A percentile compares a stretch with the other conserved stretches of the same genome.
Conservation (phyloP, 2,113 vertebrate genomes). For the Sorex fumeus region DNA sequence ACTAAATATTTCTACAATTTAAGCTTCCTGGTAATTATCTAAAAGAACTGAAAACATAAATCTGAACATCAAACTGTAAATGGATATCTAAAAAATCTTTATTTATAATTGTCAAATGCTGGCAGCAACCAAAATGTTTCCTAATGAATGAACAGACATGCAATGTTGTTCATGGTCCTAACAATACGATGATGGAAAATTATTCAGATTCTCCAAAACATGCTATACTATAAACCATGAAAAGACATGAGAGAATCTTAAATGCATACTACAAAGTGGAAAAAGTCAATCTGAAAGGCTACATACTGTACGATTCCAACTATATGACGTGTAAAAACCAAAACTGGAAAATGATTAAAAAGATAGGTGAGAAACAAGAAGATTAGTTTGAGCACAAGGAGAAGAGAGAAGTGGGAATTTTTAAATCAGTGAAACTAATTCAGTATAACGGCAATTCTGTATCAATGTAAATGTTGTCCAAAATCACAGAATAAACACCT, state of each 20-base stretch:
- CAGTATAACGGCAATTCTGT: background rate
- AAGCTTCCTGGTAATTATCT: background rate
- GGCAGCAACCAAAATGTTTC: constrained; percentile 7
- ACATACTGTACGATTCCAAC: background rate
- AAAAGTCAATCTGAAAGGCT: background rate
- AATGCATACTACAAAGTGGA: background rate
- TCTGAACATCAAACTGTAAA: background rate
- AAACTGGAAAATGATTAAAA: background rate
- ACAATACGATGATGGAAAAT: background rate
- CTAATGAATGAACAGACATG: background rate
- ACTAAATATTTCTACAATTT: background rate
- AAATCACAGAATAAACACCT: background rate
- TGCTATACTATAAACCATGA: background rate
- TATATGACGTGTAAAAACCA: background rate
- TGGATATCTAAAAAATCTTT: background rate
- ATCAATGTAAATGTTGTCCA: background rate
- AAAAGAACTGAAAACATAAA: background rate
- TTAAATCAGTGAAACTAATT: background rate
- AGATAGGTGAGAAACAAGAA: background rate
- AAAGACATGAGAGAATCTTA: background rate
- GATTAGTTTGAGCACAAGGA: background rate
- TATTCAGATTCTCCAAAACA: constrained; percentile 11
- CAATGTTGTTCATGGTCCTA: background rate
- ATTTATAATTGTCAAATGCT: background rate
- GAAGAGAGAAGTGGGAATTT: background rate